Evolutionary conservation across 2,888 invertebrate genomes (phyloP).

Genomic region (Caenorhabditis imperialis): DNA sequence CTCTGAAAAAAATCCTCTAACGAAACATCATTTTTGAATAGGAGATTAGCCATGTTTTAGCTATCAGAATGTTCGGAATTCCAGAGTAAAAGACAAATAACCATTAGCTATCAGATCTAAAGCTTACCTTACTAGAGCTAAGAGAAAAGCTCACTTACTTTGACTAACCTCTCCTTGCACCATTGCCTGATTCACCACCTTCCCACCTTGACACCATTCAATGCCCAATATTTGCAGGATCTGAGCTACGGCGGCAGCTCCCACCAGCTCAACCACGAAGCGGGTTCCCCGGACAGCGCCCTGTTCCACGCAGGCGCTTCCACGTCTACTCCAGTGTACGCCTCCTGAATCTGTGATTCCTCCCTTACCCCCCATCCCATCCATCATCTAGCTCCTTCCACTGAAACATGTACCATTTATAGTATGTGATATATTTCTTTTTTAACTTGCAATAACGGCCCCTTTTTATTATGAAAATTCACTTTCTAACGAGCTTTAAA

Average conservation of each 20-base stretch:
- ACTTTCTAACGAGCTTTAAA: slow-evolving; percentile 41
- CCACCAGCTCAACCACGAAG: slow-evolving; percentile 40
- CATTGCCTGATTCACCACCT: no score
- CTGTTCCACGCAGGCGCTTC: slow-evolving; percentile 20
- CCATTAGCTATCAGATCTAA: no score
- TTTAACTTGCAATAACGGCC: slow-evolving; percentile 21
- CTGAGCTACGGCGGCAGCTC: slow-evolving; percentile 24
- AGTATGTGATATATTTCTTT: no score
- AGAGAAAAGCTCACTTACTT: no score
- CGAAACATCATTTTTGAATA: no score
- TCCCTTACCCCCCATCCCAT: slow-evolving; percentile 2
- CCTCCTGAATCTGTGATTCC: slow-evolving; percentile 41
- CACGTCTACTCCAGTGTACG: slow-evolving; percentile 36
- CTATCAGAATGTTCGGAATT: no score
- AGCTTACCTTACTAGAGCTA: no score
- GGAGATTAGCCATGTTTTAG: no score
- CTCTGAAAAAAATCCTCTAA: no score
- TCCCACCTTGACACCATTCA: no score
- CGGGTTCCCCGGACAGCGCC: slow-evolving; percentile 48
- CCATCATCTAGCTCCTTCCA: background rate
- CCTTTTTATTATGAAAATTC: slow-evolving; percentile 10
- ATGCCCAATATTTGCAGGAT: slow-evolving; percentile 31
- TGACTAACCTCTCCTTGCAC: no score
- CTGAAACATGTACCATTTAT: slow-evolving; percentile 28
- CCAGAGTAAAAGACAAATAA: no score